A percentile compares a stretch with the other conserved stretches of the same genome.
Conservation (phyloP, 2,888 invertebrate genomes). For the Chrysina gloriosa region DNA sequence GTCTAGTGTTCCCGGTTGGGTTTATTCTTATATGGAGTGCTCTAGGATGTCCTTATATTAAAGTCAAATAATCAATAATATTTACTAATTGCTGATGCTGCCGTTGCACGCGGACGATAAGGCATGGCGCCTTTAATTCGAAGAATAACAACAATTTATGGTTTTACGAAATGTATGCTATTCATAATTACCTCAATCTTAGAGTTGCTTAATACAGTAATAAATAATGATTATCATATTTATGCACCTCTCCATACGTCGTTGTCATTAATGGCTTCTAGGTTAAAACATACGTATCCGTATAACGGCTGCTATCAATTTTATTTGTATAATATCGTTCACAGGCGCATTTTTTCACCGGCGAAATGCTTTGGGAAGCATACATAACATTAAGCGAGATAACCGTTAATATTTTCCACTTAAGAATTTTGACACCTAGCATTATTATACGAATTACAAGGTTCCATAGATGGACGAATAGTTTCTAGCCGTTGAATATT, state of each 20-base stretch:
- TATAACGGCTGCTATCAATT: constrained; percentile 1
- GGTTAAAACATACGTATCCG: neutral
- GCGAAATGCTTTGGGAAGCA: neutral
- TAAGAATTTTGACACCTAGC: neutral
- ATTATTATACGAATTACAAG: no score
- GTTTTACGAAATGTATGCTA: no score
- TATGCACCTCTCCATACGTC: neutral
- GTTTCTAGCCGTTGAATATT: no score
- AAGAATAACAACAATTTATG: no score
- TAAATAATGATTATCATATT: constrained; percentile 13
- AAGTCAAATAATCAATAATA: no score
- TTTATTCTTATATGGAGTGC: no score
- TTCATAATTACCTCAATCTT: constrained; percentile 1
- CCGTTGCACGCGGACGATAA: no score
- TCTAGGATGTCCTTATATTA: no score
- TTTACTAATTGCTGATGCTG: no score
- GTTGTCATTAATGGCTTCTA: neutral
- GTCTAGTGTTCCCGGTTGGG: no score
- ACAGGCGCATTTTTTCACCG: constrained; percentile 9
- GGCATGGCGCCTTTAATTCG: no score
- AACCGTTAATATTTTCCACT: constrained; percentile 14
- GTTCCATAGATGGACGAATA: neutral
- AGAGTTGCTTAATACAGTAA: neutral
- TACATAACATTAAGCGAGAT: constrained; percentile 6
- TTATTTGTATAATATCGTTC: constrained; percentile 10